A percentile compares a stretch with the other conserved stretches of the same genome.
Conservation (phyloP, 1,140 invertebrate genomes). For the Heliconius melpomene region DNA sequence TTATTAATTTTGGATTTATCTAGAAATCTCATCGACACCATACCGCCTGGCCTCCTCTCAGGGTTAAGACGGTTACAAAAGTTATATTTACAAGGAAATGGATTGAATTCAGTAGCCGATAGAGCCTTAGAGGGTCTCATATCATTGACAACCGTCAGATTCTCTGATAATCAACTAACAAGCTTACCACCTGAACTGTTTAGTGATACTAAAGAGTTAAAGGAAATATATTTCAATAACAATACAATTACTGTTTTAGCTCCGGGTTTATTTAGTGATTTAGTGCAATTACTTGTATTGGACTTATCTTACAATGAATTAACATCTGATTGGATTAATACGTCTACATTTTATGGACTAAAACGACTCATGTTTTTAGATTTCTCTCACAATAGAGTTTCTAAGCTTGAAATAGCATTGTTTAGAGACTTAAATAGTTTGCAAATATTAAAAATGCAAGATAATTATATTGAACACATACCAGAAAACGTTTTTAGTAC, state of each 20-base stretch:
- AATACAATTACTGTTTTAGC: slow-evolving; percentile 93
- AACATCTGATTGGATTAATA: slow-evolving; percentile 92
- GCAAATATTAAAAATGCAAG: slow-evolving; percentile 90
- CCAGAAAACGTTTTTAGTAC: slow-evolving; percentile 91
- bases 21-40: slow-evolving; percentile 90
- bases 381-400: slow-evolving; percentile 90
- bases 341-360: slow-evolving; percentile 91
- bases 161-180: slow-evolving; percentile 91
- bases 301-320: slow-evolving; percentile 94
- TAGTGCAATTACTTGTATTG: slow-evolving; percentile 90
- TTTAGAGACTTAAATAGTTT: slow-evolving; percentile 91
- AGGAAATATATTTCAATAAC: slow-evolving; percentile 91
- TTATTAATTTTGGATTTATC: slow-evolving; percentile 90
- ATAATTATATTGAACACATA: slow-evolving; percentile 91
- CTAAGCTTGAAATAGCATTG: slow-evolving; percentile 88
- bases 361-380: slow-evolving; percentile 90
- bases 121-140: slow-evolving; percentile 90
- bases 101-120: slow-evolving; percentile 89
- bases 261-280: slow-evolving; percentile 91
- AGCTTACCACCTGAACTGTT: slow-evolving; percentile 92
- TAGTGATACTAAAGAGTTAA: slow-evolving; percentile 88
- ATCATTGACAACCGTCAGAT: slow-evolving; percentile 88
- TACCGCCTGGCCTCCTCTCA: slow-evolving; percentile 89
- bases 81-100: slow-evolving; percentile 85
- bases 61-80: slow-evolving; percentile 85